Conservation (phyloP, 2,113 vertebrate genomes). For the Procavia capensis region DNA sequence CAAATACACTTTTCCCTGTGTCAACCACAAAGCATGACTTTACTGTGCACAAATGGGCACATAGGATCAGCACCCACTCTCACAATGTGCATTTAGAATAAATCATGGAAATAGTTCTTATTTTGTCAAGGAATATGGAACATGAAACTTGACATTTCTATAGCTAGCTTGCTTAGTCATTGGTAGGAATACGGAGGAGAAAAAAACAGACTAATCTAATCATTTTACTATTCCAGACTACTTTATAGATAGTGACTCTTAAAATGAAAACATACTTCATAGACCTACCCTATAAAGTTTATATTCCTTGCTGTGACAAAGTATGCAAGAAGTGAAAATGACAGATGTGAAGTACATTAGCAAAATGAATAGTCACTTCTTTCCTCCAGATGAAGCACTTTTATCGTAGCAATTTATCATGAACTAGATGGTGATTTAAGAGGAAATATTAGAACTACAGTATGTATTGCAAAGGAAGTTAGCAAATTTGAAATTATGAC, state of each 20-base stretch:
- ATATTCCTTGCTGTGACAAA: conserved; percentile 49
- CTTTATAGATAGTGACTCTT: conserved; percentile 60
- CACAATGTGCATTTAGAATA: conserved; percentile 52
- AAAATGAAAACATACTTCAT: conserved; percentile 63
- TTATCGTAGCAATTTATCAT: conserved; percentile 72
- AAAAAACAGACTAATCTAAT: conserved; percentile 53
- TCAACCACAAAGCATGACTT: conserved; percentile 37
- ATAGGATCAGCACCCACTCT: conserved; percentile 39
- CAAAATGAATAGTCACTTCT: conserved; percentile 71
- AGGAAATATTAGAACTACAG: conserved; percentile 43
- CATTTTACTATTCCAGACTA: conserved; percentile 66
- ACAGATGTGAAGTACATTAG: conserved; percentile 69
- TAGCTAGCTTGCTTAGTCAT: conserved; percentile 57
- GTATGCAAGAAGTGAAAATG: conserved; percentile 64
- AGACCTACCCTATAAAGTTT: conserved; percentile 42
- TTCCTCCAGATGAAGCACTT: conserved; percentile 66
- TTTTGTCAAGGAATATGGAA: conserved; percentile 63
- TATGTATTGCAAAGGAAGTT: conserved; percentile 45
- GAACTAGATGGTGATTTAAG: conserved; percentile 64
- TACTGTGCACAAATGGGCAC: background rate
- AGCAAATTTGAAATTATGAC: conserved; percentile 37
- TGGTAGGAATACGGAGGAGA: background rate
- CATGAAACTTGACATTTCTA: conserved; percentile 66
- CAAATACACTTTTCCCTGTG: conserved; percentile 32
- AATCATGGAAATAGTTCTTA: conserved; percentile 64